Conservation (phyloP, 2,888 invertebrate genomes). For the Tipula vernalis region DNA sequence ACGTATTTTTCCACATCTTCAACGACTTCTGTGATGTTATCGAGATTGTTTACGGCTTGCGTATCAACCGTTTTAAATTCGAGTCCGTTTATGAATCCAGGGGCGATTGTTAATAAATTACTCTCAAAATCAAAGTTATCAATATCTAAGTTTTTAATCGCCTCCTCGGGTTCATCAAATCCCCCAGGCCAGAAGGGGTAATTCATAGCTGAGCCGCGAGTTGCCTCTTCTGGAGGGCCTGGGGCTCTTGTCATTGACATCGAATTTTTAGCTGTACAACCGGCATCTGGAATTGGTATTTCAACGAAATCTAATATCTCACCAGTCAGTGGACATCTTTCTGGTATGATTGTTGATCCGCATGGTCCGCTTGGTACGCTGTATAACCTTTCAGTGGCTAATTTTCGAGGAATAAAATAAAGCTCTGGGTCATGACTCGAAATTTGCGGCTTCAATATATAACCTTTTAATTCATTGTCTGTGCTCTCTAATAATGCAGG, state of each 20-base stretch:
- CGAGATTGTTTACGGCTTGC: conserved; percentile 21
- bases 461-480: conserved; percentile 22
- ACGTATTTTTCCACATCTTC: conserved; percentile 18
- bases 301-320: conserved; percentile 57
- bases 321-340: conserved; percentile 62
- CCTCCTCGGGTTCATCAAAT: conserved; percentile 45
- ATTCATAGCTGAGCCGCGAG: conserved; percentile 65
- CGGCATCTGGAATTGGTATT: conserved; percentile 42
- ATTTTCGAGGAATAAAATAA: conserved; percentile 12
- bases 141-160: conserved; percentile 34
- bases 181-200: conserved; percentile 84
- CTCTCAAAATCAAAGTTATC: conserved; percentile 34
- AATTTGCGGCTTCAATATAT: conserved; percentile 29
- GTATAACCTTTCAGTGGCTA: conserved; percentile 14
- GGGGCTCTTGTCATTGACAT: conserved; percentile 71
- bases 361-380: conserved; percentile 18
- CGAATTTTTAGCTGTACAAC: conserved; percentile 57
- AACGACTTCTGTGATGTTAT: conserved; percentile 20
- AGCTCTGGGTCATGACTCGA: conserved; percentile 31
- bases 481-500: conserved; percentile 14
- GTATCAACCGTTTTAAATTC: conserved; percentile 35
- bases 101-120: conserved; percentile 45
- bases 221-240: conserved; percentile 52
- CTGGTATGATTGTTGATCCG: conserved; percentile 29
- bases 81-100: conserved; percentile 50